Conservation (phyloP, 2,888 invertebrate species). For the Macrophya alboannulata region DNA sequence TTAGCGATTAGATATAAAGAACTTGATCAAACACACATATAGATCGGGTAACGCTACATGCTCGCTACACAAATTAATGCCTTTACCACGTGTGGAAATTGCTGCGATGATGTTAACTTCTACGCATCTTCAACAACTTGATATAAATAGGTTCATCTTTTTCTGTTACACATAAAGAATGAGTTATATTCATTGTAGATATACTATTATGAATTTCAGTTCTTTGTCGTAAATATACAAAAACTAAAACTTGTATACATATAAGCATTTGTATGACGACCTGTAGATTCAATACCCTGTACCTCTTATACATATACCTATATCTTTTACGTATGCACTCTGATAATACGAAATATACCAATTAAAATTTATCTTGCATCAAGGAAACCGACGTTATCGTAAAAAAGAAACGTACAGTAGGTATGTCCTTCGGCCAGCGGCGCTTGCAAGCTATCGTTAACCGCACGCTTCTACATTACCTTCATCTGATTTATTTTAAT, state of each 20-base stretch:
- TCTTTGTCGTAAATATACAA: not conserved
- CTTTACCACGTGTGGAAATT: not conserved
- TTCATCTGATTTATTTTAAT: not conserved
- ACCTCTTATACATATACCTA: not conserved
- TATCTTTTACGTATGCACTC: not conserved
- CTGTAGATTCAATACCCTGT: too few species aligned
- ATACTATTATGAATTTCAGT: not conserved
- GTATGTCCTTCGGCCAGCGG: not conserved
- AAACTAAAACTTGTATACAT: too few species aligned
- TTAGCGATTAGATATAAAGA: not conserved
- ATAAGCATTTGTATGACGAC: not conserved
- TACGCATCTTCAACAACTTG: not conserved
- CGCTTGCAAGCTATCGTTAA: slow-evolving; percentile 1
- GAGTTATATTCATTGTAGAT: not conserved
- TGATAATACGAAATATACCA: not conserved
- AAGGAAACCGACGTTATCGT: not conserved
- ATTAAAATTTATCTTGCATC: not conserved
- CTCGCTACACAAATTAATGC: not conserved
- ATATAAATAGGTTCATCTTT: not conserved
- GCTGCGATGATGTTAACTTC: not conserved
- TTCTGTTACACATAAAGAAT: not conserved
- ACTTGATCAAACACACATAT: not conserved
- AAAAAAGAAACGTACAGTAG: not conserved
- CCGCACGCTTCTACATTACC: not conserved
- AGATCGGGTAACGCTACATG: not conserved